Evolutionary conservation across 2,113 vertebrate species (phyloP).

Genomic region (Gila orcuttii): DNA sequence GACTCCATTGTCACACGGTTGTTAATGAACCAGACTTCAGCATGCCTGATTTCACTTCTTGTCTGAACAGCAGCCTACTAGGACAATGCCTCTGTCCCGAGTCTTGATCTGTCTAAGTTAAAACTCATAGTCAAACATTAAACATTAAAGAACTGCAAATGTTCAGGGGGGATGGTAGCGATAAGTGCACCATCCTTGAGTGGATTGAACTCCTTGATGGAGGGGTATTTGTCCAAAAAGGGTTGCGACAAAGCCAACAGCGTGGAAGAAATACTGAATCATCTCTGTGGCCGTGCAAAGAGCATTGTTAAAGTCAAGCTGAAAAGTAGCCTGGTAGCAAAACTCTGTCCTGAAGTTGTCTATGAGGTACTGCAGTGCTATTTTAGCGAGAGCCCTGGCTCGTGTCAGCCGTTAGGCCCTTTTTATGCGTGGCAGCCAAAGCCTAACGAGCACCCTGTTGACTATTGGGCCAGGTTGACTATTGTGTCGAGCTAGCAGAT

Average conservation of each 20-base stretch:
- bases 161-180: not conserved
- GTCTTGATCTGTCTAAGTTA: too few species aligned
- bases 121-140: too few species aligned
- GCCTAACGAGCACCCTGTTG: too few species aligned
- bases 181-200: not conserved
- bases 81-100: too few species aligned
- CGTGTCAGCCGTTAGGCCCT: too few species aligned
- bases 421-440: too few species aligned
- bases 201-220: not conserved
- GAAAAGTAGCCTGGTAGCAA: too few species aligned
- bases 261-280: not conserved
- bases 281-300: not conserved
- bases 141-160: too few species aligned
- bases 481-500: too few species aligned
- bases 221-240: not conserved
- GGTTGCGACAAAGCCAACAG: not conserved
- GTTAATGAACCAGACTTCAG: not conserved
- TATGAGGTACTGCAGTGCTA: not conserved
- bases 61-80: too few species aligned
- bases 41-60: not conserved
- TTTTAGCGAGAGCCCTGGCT: not conserved
- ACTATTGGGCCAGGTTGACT: too few species aligned
- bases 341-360: not conserved
- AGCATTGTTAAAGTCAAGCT: too few species aligned
- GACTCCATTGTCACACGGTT: not conserved